A percentile compares a stretch with the other conserved stretches of the same genome.
These are phyloP conservation scores for Drosophila subsilvestris DNA, from an alignment of 2,888 invertebrate genomes.

Conservation along the genomic window DNA sequence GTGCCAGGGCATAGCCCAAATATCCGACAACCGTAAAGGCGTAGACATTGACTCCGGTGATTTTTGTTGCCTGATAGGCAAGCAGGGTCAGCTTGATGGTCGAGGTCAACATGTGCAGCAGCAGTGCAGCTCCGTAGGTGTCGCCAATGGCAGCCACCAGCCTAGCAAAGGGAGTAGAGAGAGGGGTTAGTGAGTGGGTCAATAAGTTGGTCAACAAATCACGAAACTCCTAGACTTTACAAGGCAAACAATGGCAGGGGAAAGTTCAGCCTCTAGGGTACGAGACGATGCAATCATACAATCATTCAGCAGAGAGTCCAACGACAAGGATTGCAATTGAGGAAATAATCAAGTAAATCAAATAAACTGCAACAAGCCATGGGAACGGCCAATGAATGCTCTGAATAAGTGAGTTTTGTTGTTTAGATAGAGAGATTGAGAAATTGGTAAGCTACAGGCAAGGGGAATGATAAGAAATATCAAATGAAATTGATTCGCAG, in stretches of 20 bases:
- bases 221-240: conserved; percentile 2
- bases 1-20: conserved; percentile 91
- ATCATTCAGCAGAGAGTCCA: conserved; percentile 11
- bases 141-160: conserved; percentile 92
- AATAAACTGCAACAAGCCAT: conserved; percentile 17
- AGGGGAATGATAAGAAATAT: background rate
- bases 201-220: conserved; percentile 41
- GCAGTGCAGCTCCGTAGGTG: conserved; percentile 92
- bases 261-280: conserved; percentile 1
- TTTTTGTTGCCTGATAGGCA: conserved; percentile 95
- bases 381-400: conserved; percentile 3
- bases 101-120: conserved; percentile 93
- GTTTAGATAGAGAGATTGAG: background rate
- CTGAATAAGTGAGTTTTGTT: background rate
- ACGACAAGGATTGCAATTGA: conserved; percentile 31
- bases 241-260: conserved; percentile 25
- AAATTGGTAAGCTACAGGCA: background rate
- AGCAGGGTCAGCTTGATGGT: conserved; percentile 92
- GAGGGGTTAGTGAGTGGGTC: conserved; percentile 17
- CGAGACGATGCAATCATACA: conserved; percentile 19
- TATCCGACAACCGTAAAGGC: conserved; percentile 92
- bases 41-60: conserved; percentile 90
- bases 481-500: background rate
- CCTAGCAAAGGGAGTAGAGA: conserved; percentile 84
- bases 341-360: conserved; percentile 36